These are phyloP conservation scores for Sinelater perroti DNA, from an alignment of 2,888 invertebrate species.

Conservation along the genomic window DNA sequence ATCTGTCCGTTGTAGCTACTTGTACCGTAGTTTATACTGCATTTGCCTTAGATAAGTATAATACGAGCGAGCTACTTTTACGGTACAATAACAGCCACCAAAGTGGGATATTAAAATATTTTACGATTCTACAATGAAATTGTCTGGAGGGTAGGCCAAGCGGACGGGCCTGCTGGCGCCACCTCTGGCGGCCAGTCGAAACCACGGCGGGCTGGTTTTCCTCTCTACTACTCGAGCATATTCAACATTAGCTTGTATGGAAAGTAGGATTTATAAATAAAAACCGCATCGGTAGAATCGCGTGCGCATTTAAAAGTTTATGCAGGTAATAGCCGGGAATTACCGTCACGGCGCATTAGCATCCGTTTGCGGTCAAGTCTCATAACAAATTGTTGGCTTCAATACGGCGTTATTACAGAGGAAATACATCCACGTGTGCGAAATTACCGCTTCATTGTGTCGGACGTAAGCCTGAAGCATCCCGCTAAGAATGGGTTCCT, in stretches of 20 bases:
- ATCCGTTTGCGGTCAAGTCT: no score
- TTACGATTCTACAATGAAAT: conserved; percentile 49
- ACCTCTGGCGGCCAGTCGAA: no score
- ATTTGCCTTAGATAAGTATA: conserved; percentile 57
- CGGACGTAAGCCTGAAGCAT: background rate
- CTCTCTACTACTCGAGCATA: background rate
- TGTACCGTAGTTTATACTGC: conserved; percentile 50
- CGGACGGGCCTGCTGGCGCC: conserved; percentile 1
- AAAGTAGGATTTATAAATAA: no score
- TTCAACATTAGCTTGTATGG: background rate
- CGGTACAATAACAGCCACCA: conserved; percentile 59
- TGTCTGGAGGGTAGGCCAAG: conserved; percentile 27
- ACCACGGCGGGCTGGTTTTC: no score
- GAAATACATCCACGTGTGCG: conserved; percentile 2
- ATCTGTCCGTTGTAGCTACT: conserved; percentile 54
- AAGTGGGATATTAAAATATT: conserved; percentile 60
- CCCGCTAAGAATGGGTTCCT: background rate
- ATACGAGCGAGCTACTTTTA: conserved; percentile 58
- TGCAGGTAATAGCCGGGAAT: no score
- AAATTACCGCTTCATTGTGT: conserved; percentile 6
- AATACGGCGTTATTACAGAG: background rate
- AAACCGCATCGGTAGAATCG: no score
- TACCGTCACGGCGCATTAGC: no score
- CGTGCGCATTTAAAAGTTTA: no score
- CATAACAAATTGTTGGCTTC: no score